Base-by-base conservation (phyloP, 2,797 vertebrate genomes). In the Pitangus sulphuratus region DNA sequence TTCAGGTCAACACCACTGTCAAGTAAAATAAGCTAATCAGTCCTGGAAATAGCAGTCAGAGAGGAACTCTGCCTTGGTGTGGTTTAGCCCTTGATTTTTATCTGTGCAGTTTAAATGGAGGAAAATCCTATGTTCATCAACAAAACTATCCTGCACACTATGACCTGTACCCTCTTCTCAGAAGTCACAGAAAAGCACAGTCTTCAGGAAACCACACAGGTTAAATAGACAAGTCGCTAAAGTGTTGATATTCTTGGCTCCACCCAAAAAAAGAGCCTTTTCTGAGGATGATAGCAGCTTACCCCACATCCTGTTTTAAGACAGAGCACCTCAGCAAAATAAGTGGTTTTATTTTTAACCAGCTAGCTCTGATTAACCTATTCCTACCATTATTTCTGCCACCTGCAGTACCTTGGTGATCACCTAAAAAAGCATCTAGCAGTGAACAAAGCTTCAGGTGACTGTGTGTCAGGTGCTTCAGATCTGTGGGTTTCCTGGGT, bases 301-400 rank as follows among this genome's bases (percentile, higher is more conserved):
- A 93, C 31, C 62, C 84, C 91, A 96, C 96, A 96, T 97, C 97
- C 97, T 97, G 95, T 96, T 91, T 65, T 60, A 95, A 90, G 9
- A 47, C 9, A 72, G 44, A 91, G 15, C 83, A 94, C 81, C 91
- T 91, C 86, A 1, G 9, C 30, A 82, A 77, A 62, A 61, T 81
- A 87, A 26, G 5, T 82, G 40, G 44, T 40, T 89, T 95, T 89
- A 88, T 75, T 93, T 96, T 94, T 81, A 94, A 93, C 56, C 44
- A 89, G 13, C 9, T 78, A 47, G 3, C 4, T 87, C 75, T 72
- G 44, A 87, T 95, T 93, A 94, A 85, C 65, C 64, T 92, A 26
- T 84, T 87, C 47, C 24, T 90, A 14, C 50, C 81, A 69, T 84
- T 33, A 58, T 62, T 81, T 90, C 69, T 86, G 70, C 16, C 64